phyloP scores from a whole-genome alignment of 2,888 invertebrate genomes.

The Margaritifera margaritifera region DNA sequence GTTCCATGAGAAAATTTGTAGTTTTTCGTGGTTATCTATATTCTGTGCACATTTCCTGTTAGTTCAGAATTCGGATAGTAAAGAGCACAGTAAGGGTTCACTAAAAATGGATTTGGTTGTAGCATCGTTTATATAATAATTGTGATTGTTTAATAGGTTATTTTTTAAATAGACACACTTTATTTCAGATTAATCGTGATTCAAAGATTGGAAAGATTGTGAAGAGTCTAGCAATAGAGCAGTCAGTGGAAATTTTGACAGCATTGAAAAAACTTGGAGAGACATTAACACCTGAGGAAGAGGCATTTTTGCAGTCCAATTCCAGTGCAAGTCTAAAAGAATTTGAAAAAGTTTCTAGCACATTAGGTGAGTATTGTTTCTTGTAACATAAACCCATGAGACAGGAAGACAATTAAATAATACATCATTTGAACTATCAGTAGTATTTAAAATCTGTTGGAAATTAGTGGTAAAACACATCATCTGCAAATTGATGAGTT shows the following conservation, averaged over 20 bases:
- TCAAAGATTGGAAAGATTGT: conserved; percentile 78
- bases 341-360: conserved; percentile 72
- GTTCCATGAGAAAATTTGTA: too few relatives aligned
- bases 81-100: not conserved
- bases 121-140: not conserved
- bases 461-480: not conserved
- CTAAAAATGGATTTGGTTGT: not conserved
- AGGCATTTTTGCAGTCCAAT: conserved; percentile 71
- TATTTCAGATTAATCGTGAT: conserved; percentile 76
- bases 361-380: conserved; percentile 57
- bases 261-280: conserved; percentile 75
- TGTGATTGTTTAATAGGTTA: not conserved
- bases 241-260: conserved; percentile 76
- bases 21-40: too few relatives aligned
- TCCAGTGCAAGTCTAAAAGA: conserved; percentile 71
- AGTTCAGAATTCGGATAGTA: too few relatives aligned
- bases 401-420: not conserved
- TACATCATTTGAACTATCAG: not conserved
- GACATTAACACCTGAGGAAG: conserved; percentile 69
- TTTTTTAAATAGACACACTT: not conserved
- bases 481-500: too few relatives aligned
- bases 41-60: too few relatives aligned
- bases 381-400: not conserved
- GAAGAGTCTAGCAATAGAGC: conserved; percentile 75
- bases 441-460: not conserved